A percentile compares a stretch with the other conserved stretches of the same genome.
These are phyloP conservation scores for Limosa lapponica DNA, from an alignment of 2,797 vertebrate genomes.

Conservation along the genomic window DNA sequence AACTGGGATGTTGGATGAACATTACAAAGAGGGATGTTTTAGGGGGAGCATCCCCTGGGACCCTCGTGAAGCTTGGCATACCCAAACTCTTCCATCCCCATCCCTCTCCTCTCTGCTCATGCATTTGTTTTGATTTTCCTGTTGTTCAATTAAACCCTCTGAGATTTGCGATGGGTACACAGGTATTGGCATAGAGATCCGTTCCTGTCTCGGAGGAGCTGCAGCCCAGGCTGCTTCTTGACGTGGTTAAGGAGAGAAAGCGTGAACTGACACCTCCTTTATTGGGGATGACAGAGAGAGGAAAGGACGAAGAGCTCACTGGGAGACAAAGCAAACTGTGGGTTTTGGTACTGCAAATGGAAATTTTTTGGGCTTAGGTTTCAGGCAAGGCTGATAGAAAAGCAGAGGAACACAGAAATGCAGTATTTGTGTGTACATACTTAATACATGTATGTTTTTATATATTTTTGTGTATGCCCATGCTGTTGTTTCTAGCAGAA, in stretches of 20 bases:
- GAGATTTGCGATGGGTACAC: not conserved
- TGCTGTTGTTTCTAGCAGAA: not conserved
- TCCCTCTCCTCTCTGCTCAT: fast-evolving
- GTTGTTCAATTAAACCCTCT: not conserved
- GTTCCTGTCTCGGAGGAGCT: not conserved
- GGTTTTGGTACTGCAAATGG: fast-evolving
- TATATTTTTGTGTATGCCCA: not conserved
- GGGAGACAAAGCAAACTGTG: not conserved
- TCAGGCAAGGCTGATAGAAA: not conserved
- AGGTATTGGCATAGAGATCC: not conserved
- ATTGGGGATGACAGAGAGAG: not conserved
- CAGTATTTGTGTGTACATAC: fast-evolving
- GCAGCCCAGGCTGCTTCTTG: not conserved
- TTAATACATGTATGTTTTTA: fast-evolving
- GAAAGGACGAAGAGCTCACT: fast-evolving
- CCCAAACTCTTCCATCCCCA: not conserved
- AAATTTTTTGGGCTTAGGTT: not conserved
- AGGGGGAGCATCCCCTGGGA: not conserved
- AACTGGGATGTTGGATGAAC: not conserved
- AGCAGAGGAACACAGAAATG: not conserved
- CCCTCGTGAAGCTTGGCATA: fast-evolving
- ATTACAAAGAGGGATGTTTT: not conserved
- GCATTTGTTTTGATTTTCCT: not conserved
- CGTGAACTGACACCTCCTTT: not conserved
- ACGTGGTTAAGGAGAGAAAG: not conserved